Evolutionary conservation across 2,888 invertebrate genomes (phyloP).

Genomic region (Anagyrus pseudococci): DNA sequence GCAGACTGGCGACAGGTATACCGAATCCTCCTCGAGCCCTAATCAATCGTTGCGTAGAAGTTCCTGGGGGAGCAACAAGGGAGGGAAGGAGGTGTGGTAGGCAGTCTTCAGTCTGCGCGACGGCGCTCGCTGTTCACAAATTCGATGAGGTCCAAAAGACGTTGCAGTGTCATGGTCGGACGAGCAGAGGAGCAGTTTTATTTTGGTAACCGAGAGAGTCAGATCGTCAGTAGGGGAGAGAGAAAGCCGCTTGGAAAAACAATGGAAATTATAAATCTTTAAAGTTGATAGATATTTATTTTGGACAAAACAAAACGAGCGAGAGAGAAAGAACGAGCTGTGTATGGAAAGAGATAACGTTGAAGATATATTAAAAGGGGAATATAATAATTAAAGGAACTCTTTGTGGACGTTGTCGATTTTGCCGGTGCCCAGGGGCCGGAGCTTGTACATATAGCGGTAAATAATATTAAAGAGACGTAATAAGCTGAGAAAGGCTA

Average conservation of each 20-base stretch:
- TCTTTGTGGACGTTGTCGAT: constrained; percentile 31
- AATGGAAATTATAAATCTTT: constrained; percentile 33
- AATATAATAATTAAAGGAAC: constrained; percentile 36
- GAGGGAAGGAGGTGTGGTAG: too few species aligned
- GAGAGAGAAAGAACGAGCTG: too few species aligned
- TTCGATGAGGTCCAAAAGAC: constrained; percentile 31
- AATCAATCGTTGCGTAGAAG: too few species aligned
- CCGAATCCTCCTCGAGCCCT: too few species aligned
- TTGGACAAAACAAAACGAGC: constrained; percentile 30
- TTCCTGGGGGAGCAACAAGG: too few species aligned
- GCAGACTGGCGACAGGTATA: too few species aligned
- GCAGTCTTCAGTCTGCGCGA: constrained; percentile 37
- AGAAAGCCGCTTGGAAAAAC: constrained; percentile 18
- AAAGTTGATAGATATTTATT: constrained; percentile 39
- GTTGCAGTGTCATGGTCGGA: constrained; percentile 33
- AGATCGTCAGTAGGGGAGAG: too few species aligned
- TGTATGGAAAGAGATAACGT: constrained; percentile 22
- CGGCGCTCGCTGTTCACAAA: constrained; percentile 28
- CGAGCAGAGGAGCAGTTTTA: constrained; percentile 32
- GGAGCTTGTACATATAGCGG: too few species aligned
- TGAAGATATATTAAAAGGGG: constrained; percentile 17
- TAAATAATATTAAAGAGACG: constrained; percentile 23
- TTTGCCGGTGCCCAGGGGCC: constrained; percentile 35
- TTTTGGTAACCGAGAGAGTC: constrained; percentile 34
- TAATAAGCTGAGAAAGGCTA: constrained; percentile 21